phyloP scores from a whole-genome alignment of 1,140 invertebrate genomes.

The Orius insidiosus region DNA sequence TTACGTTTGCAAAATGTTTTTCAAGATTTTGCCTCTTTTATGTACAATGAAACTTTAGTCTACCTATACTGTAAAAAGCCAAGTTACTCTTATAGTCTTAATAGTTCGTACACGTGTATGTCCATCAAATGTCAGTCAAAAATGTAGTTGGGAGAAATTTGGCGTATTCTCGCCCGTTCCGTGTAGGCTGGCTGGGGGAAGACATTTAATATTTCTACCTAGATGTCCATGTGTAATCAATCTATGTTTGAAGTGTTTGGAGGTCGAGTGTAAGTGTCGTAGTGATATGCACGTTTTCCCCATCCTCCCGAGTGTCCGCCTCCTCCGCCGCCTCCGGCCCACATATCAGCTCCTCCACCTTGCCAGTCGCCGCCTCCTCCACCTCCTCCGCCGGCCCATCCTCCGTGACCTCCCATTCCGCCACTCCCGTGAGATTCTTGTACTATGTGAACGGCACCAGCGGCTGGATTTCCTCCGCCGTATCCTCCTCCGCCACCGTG shows the following conservation, averaged over 20 bases:
- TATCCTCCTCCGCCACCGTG: neutral
- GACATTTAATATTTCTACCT: no score
- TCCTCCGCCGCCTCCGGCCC: constrained; percentile 8
- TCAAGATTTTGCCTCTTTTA: no score
- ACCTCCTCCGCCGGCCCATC: constrained; percentile 8
- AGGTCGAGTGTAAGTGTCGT: constrained; percentile 2
- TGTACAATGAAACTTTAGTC: no score
- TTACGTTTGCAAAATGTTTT: no score
- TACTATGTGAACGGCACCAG: neutral
- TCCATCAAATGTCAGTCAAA: no score
- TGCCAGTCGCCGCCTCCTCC: constrained; percentile 9
- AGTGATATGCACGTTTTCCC: constrained; percentile 10
- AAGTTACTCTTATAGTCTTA: no score
- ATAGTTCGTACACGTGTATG: no score
- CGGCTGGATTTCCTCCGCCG: neutral
- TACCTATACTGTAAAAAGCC: no score
- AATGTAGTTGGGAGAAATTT: no score
- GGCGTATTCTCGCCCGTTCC: no score
- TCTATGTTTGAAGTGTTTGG: neutral
- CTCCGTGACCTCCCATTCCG: neutral
- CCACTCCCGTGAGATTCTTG: neutral
- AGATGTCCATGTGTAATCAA: no score
- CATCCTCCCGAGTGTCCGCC: constrained; percentile 7
- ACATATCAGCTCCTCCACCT: neutral
- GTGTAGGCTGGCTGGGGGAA: no score